These are phyloP conservation scores for Callipepla squamata DNA, from an alignment of 2,113 vertebrate genomes.

Conservation along the genomic window DNA sequence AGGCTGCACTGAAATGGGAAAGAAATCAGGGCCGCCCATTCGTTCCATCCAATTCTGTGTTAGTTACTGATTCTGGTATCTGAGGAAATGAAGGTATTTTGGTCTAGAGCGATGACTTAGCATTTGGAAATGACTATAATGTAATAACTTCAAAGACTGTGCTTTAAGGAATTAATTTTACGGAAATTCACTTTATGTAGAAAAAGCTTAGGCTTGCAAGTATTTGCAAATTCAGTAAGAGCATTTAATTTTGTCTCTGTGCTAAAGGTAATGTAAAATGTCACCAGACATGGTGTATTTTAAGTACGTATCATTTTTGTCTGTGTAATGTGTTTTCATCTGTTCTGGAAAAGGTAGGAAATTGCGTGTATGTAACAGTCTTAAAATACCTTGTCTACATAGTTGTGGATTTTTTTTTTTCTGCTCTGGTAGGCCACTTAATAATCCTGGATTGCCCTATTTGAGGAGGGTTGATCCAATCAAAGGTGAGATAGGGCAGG, in stretches of 20 bases:
- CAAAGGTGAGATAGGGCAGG: conserved; percentile 17
- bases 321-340: neutral
- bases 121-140: neutral
- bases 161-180: neutral
- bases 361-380: neutral
- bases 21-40: rapidly evolving
- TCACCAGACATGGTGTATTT: rapidly evolving
- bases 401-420: neutral
- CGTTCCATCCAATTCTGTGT: neutral
- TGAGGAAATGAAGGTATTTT: neutral
- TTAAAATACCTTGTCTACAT: neutral
- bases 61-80: neutral
- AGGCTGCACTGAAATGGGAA: neutral
- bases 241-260: neutral
- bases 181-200: rapidly evolving
- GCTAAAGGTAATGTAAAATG: neutral
- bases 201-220: neutral
- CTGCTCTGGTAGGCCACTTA: neutral
- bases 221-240: no score
- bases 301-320: neutral
- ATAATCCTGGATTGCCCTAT: conserved; percentile 66
- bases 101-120: neutral
- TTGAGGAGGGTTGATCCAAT: conserved; percentile 36
- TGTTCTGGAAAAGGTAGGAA: neutral
- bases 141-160: rapidly evolving